phyloP scores from a whole-genome alignment of 2,113 vertebrate genomes.

The Microtus montanus region DNA sequence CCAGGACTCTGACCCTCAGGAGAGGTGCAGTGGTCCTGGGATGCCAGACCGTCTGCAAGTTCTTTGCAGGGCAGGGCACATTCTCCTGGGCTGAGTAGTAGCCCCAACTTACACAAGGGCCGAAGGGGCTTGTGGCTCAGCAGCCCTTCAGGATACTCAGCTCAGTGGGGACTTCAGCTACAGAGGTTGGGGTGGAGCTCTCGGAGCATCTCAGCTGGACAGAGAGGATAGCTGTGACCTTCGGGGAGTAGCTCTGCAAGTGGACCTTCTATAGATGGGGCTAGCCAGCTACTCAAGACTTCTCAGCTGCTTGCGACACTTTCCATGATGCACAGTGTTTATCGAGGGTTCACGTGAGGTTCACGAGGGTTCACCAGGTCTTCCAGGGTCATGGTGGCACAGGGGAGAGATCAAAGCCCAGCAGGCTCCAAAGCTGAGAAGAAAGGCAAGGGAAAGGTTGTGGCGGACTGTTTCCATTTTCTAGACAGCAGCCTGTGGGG shows the following conservation, averaged over 20 bases:
- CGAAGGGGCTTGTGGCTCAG: accelerated
- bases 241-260: not conserved
- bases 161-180: not conserved
- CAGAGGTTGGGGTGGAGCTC: not conserved
- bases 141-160: too few relatives aligned
- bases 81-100: not conserved
- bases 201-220: too few relatives aligned
- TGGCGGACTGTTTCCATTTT: too few relatives aligned
- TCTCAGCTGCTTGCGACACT: too few relatives aligned
- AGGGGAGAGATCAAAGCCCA: not conserved
- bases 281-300: not conserved
- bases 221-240: not conserved
- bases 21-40: not conserved
- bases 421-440: not conserved
- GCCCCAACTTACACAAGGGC: not conserved
- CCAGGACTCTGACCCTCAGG: not conserved
- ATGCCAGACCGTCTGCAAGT: not conserved
- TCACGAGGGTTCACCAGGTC: not conserved
- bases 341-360: too few relatives aligned
- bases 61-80: not conserved
- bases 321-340: too few relatives aligned
- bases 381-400: not conserved
- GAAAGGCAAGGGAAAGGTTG: not conserved
- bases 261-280: not conserved
- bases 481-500: too few relatives aligned